Base-by-base conservation (phyloP, 2,113 vertebrate genomes). In the Herpailurus yagouaroundi region DNA sequence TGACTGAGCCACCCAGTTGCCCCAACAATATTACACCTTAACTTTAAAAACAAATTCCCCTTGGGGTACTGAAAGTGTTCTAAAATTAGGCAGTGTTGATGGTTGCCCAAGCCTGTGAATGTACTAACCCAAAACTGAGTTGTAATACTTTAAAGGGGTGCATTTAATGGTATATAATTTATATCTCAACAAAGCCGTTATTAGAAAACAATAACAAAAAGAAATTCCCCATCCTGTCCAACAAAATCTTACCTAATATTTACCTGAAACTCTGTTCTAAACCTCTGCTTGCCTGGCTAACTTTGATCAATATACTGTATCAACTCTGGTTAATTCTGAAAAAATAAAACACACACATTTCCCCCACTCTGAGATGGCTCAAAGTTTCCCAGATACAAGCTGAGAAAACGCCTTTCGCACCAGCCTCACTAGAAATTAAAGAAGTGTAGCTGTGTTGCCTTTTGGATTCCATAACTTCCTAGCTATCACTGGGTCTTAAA, bases 1-100 rank as follows among this genome's bases (percentile, higher is more conserved):
- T 8, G 57, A 60, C 57, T 60, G 57, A 60, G 57, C 55, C 55
- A 57, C 55, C 55, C 55, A 57, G 55, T 18, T 21, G 55, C 57
- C 57, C 21, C 57, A 23, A 60, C 13, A 89, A 41, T 23, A 73
- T 6, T 85, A 45, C 6, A 93, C 36, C 60, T 89, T 86, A 92
- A 74, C 19, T 89, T 96, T 50, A 88, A 88, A 96, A 86, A 93
- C 50, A 96, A 95, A 94, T 94, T 89, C 41, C 57, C 15, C 48
- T 27, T 64, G 57, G 55, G 27, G 41, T 80, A 60, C 19, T 27
- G 64, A 81, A 64, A 81, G 74, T 52, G 21, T 89, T 52, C 71
- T 91, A 50, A 79, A 93, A 88, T 85, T 94, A 97, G 31, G 87
- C 15, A 87, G 84, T 29, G 21, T 29, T 92, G 29, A 93, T 4